A percentile compares a stretch with the other conserved stretches of the same genome.
phyloP scores from a whole-genome alignment of 1,140 invertebrate genomes.

The Oryctes rhinoceros region DNA sequence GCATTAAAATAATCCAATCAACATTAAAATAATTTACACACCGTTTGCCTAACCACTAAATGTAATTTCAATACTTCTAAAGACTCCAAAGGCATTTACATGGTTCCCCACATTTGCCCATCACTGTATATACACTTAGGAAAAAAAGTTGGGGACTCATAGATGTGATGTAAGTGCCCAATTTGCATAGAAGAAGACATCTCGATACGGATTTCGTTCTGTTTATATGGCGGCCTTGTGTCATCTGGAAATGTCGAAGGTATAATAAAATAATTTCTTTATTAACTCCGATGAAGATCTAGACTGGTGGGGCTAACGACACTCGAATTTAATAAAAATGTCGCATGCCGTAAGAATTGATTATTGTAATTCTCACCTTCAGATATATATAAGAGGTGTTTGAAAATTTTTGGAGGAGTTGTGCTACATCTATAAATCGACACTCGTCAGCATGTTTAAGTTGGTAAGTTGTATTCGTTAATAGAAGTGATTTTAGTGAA shows the following conservation, averaged over 20 bases:
- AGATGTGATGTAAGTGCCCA: not conserved
- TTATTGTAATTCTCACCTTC: not conserved
- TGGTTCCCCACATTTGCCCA: not conserved
- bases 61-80: too few relatives aligned
- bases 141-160: not conserved
- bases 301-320: not conserved
- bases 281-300: not conserved
- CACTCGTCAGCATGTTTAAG: not conserved
- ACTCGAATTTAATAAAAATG: constrained; percentile 4
- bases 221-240: not conserved
- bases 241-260: constrained; percentile 9
- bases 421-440: not conserved
- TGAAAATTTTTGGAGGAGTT: not conserved
- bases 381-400: constrained; percentile 5
- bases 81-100: too few relatives aligned
- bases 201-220: not conserved
- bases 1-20: too few relatives aligned
- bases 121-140: not conserved
- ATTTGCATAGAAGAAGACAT: constrained; percentile 22
- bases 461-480: not conserved
- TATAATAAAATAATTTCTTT: constrained; percentile 3
- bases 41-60: too few relatives aligned
- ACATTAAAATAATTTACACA: too few relatives aligned
- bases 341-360: not conserved
- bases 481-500: too few relatives aligned